Percentiles rank a stretch among this genome's conserved stretches.
Conservation (phyloP, 2,797 vertebrate species). For the Micrastur ruficollis region DNA sequence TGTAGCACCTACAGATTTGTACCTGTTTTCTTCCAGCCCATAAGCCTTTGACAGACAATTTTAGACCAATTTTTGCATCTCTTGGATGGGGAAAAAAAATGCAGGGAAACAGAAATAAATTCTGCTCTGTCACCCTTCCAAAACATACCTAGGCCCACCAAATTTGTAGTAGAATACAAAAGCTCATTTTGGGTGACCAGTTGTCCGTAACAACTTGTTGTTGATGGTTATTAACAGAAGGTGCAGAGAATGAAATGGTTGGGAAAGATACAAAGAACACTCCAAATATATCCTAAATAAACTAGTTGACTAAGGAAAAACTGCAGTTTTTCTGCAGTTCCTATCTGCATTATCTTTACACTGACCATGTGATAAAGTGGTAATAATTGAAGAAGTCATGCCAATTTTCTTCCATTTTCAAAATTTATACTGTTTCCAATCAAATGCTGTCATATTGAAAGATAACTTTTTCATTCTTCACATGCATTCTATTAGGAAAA, state of each 20-base stretch:
- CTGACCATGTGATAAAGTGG: neutral
- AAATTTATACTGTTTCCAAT: neutral
- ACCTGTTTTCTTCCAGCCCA: neutral
- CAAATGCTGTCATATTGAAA: neutral
- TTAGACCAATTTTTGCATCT: neutral
- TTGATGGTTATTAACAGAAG: neutral
- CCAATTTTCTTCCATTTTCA: neutral
- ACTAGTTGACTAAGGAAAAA: neutral
- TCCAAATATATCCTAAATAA: neutral
- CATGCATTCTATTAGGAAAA: neutral
- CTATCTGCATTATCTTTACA: neutral
- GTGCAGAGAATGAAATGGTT: neutral
- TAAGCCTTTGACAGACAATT: neutral
- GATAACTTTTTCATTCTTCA: neutral
- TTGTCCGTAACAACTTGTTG: neutral
- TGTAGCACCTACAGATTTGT: neutral
- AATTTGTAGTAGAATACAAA: neutral
- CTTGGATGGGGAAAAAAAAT: neutral
- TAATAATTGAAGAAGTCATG: neutral
- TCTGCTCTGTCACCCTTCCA: neutral
- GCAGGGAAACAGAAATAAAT: neutral
- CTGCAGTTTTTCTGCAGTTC: neutral
- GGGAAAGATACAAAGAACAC: neutral
- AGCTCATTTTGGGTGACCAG: neutral
- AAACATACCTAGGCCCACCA: neutral